Base-by-base conservation (phyloP, 2,113 vertebrate genomes). In the Lonchura striata region DNA sequence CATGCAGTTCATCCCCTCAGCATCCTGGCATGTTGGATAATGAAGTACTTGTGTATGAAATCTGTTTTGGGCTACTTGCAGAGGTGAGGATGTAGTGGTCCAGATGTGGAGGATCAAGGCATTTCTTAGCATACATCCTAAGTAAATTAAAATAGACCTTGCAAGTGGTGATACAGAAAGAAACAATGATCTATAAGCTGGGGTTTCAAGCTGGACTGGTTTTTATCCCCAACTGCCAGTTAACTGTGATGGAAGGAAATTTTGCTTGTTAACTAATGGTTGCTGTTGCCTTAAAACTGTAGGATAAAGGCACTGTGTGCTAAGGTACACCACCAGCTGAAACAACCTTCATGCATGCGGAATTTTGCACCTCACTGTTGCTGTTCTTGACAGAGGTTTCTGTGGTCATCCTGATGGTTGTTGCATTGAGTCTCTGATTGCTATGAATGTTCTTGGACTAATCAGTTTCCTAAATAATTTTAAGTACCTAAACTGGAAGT, bases 361-460 rank as follows among this genome's bases (percentile, higher is more conserved):
- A 80, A 39, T 66, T 70, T 27, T 63, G 31, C 66, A 61, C 30
- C n/a, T 68, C 11, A 3, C 31, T 53, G 28, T 15, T 37, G 16
- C 9, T 69, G 68, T 57, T 76, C 21, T 47, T 50, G 21, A 24
- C 15, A 59, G 28, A 57, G 7, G 31, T 54, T 61, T 71, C 41
- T 76, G 21, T 69, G 0, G 0, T 71, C 37, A 20, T 64, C 68
- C 65, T 54, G 56, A 35, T 20, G 0, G 0, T 21, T 13, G 11
- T 3, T 90, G 59, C 21, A 25, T 5, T 8, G 44, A 71, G 8
- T 13, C 23, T 72, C 66, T 1, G 1, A 12, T 46, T 53, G 66
- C 35, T 76, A 7, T 70, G 66, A 63, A 44, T 18, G 16, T 6
- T 1, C 47, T 65, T 60, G 56, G 61, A 61, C 39, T 35, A n/a